Evolutionary conservation across 2,797 vertebrate genomes (phyloP).

Genomic region (Aselliscus stoliczkanus): DNA sequence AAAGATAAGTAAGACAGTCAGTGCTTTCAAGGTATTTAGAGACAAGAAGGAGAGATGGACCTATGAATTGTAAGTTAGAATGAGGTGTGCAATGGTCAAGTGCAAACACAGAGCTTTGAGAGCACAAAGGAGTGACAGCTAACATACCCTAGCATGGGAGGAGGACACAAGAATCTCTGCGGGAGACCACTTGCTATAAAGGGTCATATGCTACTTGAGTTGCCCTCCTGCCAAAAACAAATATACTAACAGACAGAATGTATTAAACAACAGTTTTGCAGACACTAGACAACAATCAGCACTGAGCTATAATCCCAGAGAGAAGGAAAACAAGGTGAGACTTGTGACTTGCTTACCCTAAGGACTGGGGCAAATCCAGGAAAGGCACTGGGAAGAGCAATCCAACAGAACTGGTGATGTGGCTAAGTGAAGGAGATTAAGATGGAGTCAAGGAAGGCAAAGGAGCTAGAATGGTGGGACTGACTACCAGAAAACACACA

Average conservation of each 20-base stretch:
- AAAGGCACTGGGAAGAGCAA: neutral
- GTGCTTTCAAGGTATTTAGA: neutral
- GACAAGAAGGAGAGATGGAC: neutral
- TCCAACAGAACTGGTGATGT: accelerated
- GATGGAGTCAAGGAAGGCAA: neutral
- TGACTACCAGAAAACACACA: neutral
- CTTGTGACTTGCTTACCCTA: neutral
- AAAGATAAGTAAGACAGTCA: neutral
- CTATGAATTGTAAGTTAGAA: neutral
- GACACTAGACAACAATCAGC: neutral
- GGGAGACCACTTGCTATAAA: neutral
- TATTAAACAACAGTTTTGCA: neutral
- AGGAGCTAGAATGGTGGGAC: neutral
- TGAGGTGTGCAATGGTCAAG: neutral
- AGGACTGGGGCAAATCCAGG: neutral
- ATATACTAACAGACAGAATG: neutral
- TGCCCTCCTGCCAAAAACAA: neutral
- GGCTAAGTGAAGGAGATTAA: too few relatives aligned
- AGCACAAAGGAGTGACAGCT: neutral
- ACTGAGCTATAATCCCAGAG: neutral
- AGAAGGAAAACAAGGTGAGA: neutral
- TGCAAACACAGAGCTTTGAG: neutral
- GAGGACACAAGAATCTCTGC: neutral
- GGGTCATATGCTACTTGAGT: neutral
- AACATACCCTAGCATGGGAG: neutral